These are phyloP conservation scores for Nothoprocta pentlandii DNA, from an alignment of 2,113 vertebrate species.

Conservation along the genomic window DNA sequence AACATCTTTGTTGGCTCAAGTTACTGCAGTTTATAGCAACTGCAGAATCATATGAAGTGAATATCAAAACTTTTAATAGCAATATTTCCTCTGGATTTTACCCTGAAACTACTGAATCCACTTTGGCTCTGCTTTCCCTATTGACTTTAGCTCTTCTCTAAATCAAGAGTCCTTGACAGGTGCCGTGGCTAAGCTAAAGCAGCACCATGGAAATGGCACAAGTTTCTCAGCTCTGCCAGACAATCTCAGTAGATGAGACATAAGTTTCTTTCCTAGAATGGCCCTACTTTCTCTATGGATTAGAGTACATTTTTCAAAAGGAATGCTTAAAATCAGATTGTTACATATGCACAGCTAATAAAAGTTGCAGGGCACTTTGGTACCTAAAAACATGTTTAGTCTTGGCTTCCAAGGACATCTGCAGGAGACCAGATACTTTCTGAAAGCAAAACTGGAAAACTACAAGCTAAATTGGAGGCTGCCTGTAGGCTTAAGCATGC, in stretches of 20 bases:
- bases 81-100: constrained; percentile 19
- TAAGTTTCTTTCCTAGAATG: not conserved
- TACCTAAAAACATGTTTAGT: not conserved
- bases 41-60: not conserved
- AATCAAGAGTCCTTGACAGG: not conserved
- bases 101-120: not conserved
- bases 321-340: not conserved
- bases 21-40: not conserved
- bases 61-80: not conserved
- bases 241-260: constrained; percentile 19
- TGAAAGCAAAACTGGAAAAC: not conserved
- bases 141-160: constrained; percentile 1
- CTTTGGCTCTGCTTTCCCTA: not conserved
- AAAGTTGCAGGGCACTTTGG: not conserved
- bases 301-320: not conserved
- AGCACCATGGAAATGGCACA: constrained; percentile 4
- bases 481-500: not conserved
- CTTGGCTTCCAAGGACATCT: not conserved
- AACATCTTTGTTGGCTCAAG: not conserved
- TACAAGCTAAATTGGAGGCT: not conserved
- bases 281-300: not conserved
- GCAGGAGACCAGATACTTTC: not conserved
- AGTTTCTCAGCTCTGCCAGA: constrained; percentile 36
- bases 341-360: not conserved
- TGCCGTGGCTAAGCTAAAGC: constrained; percentile 24